Evolutionary conservation across 2,888 invertebrate genomes (phyloP).

Genomic region (Alentia gelatinosa): DNA sequence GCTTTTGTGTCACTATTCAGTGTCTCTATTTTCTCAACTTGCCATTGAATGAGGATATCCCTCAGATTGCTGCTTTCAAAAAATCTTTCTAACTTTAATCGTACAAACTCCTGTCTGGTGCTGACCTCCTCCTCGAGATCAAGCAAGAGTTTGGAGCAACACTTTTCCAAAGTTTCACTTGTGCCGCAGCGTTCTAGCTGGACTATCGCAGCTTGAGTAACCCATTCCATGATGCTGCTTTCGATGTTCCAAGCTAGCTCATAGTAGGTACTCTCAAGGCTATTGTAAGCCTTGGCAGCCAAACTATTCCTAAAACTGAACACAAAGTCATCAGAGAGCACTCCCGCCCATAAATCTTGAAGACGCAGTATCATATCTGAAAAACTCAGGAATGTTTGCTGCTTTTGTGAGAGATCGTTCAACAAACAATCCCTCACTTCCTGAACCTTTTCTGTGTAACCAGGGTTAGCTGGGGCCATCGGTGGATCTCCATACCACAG

Average conservation of each 20-base stretch:
- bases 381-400: constrained; percentile 35
- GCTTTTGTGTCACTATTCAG: constrained; percentile 31
- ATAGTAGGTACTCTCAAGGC: constrained; percentile 7
- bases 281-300: constrained; percentile 52
- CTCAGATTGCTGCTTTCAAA: constrained; percentile 46
- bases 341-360: constrained; percentile 51
- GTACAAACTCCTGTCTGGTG: neutral
- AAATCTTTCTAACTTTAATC: neutral
- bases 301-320: constrained; percentile 58
- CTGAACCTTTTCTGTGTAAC: constrained; percentile 47
- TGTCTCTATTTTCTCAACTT: constrained; percentile 37
- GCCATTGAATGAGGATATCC: constrained; percentile 50
- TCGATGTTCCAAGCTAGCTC: constrained; percentile 27
- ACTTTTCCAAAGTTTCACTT: neutral
- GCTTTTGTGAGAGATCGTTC: neutral
- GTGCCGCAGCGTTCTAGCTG: neutral
- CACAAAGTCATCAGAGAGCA: constrained; percentile 58
- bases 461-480: constrained; percentile 58
- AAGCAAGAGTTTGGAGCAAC: neutral
- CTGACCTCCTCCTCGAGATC: neutral
- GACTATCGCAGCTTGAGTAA: constrained; percentile 9
- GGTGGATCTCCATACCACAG: constrained; percentile 60
- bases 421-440: constrained; percentile 48
- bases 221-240: constrained; percentile 35
- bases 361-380: neutral